Conservation (phyloP, 2,113 vertebrate genomes). For the Vulpes ferrilata region DNA sequence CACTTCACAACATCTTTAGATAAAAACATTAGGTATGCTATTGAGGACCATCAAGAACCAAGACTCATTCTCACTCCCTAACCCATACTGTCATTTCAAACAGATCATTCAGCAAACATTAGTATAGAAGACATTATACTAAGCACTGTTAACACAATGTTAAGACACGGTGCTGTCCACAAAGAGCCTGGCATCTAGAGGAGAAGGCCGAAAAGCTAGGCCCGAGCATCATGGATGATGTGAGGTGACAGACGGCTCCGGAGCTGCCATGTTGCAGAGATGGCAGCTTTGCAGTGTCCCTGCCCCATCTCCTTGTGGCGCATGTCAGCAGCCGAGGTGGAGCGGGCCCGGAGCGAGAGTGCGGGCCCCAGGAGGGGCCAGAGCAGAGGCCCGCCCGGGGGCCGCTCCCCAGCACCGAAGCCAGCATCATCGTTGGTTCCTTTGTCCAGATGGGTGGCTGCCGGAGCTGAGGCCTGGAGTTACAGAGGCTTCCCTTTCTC, state of each 20-base stretch:
- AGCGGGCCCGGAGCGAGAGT: slow-evolving; percentile 81
- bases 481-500: neutral
- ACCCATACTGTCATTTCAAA: neutral
- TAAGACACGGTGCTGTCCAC: neutral
- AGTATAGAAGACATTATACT: neutral
- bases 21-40: neutral
- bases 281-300: slow-evolving; percentile 90
- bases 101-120: neutral
- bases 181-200: neutral
- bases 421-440: slow-evolving; percentile 66
- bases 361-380: slow-evolving; percentile 68
- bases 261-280: slow-evolving; percentile 89
- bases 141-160: neutral
- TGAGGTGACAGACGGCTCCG: slow-evolving; percentile 91
- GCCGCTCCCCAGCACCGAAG: slow-evolving; percentile 65
- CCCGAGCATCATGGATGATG: slow-evolving; percentile 89
- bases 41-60: neutral
- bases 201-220: slow-evolving; percentile 85
- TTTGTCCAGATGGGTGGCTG: slow-evolving; percentile 24
- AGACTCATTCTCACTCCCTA: neutral
- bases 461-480: neutral
- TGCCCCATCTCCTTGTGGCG: slow-evolving; percentile 88
- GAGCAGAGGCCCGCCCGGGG: slow-evolving; percentile 61
- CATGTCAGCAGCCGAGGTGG: slow-evolving; percentile 87
- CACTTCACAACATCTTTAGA: neutral